These are phyloP conservation scores for Eulemur mongoz DNA, from an alignment of 2,797 vertebrate genomes.

Conservation along the genomic window DNA sequence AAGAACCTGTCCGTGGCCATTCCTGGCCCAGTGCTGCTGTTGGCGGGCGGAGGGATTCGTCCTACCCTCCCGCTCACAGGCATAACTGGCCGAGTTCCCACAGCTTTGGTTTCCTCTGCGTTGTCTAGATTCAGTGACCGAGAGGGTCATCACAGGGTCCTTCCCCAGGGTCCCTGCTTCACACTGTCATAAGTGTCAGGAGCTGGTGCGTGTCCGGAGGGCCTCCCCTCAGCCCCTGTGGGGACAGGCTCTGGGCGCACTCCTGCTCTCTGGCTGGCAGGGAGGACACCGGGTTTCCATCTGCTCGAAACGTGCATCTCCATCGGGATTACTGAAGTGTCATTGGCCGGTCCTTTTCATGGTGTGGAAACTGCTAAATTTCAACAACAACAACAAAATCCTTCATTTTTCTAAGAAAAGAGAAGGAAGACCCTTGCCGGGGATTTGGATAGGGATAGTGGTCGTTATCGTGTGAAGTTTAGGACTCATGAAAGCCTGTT, in stretches of 20 bases:
- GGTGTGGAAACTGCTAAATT: not conserved
- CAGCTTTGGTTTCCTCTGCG: not conserved
- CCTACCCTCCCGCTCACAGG: no score
- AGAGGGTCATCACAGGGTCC: not conserved
- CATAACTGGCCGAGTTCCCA: rapidly evolving
- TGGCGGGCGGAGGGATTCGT: no score
- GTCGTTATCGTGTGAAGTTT: not conserved
- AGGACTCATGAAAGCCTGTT: not conserved
- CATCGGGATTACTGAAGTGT: rapidly evolving
- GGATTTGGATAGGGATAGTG: not conserved
- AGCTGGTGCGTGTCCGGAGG: rapidly evolving
- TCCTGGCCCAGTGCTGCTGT: not conserved
- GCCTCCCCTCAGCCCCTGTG: no score
- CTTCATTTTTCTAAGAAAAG: not conserved
- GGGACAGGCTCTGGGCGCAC: not conserved
- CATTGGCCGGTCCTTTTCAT: not conserved
- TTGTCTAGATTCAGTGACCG: rapidly evolving
- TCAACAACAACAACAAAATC: not conserved
- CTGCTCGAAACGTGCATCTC: not conserved
- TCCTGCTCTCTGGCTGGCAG: not conserved
- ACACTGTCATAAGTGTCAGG: rapidly evolving
- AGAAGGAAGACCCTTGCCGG: not conserved
- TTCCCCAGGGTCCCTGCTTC: not conserved
- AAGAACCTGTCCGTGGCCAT: not conserved
- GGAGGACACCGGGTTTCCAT: rapidly evolving